A percentile compares a stretch with the other conserved stretches of the same genome.
Evolutionary conservation across 2,888 invertebrate genomes (phyloP).

Genomic region (Diaperis boleti): DNA sequence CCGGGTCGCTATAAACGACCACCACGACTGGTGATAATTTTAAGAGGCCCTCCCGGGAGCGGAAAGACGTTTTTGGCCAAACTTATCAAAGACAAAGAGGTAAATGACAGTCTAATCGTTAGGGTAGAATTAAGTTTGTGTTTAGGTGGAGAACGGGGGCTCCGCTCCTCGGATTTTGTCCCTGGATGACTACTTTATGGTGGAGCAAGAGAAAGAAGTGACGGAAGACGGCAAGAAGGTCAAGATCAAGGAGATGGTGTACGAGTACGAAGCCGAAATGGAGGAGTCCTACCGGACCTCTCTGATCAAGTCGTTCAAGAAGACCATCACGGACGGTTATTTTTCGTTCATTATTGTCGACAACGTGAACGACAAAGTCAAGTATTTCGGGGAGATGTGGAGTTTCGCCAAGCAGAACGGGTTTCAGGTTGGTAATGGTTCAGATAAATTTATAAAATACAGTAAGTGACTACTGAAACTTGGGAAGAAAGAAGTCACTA

Average conservation of each 20-base stretch:
- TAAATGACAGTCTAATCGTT: constrained; percentile 54
- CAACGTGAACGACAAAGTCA: constrained; percentile 86
- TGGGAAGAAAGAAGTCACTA: too few species aligned
- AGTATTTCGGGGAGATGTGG: constrained; percentile 89
- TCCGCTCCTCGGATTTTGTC: constrained; percentile 92
- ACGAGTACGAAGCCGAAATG: constrained; percentile 89
- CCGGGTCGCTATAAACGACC: constrained; percentile 88
- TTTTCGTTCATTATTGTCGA: constrained; percentile 95
- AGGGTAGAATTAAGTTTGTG: neutral
- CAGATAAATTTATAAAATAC: too few species aligned
- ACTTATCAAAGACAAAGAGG: constrained; percentile 85
- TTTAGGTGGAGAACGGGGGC: constrained; percentile 82
- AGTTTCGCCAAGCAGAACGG: constrained; percentile 86
- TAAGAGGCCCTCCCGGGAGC: constrained; percentile 94
- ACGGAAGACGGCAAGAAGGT: constrained; percentile 80
- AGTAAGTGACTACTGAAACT: too few species aligned
- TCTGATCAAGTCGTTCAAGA: constrained; percentile 89
- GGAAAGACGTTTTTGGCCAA: constrained; percentile 94
- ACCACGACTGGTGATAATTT: constrained; percentile 83
- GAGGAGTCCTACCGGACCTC: constrained; percentile 86
- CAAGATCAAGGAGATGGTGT: constrained; percentile 79
- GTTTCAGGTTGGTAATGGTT: constrained; percentile 80
- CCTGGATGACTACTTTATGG: constrained; percentile 96
- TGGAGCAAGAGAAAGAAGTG: constrained; percentile 82
- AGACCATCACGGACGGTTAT: constrained; percentile 89